Evolutionary conservation across 2,888 invertebrate genomes (phyloP).

Genomic region (Calephelis perditalis): DNA sequence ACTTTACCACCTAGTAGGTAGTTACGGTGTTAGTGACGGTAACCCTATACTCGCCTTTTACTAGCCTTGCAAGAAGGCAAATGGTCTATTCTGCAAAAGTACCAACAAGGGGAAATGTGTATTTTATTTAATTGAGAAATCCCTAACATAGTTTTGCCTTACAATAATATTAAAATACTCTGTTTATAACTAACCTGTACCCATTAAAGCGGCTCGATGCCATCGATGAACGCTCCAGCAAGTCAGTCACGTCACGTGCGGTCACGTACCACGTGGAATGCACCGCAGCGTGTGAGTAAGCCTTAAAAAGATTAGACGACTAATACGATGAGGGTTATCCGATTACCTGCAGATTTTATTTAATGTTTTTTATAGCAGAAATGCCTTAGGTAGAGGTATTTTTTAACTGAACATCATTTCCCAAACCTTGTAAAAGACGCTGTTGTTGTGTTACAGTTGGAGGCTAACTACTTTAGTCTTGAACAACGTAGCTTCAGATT

Average conservation of each 20-base stretch:
- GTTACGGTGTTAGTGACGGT: no score
- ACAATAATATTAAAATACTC: neutral
- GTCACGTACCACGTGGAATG: slow-evolving; percentile 9
- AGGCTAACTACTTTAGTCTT: no score
- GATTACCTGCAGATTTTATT: no score
- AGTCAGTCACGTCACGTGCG: slow-evolving; percentile 11
- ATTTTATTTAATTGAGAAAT: no score
- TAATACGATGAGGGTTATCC: neutral
- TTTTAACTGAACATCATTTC: neutral
- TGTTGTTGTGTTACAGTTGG: neutral
- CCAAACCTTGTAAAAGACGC: neutral
- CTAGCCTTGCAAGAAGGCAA: no score
- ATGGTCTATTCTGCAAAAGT: no score
- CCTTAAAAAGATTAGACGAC: slow-evolving; percentile 11
- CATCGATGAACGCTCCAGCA: neutral
- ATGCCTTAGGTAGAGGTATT: neutral
- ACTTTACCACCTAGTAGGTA: no score
- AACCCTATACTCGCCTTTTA: no score
- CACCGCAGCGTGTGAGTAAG: neutral
- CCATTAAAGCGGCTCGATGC: slow-evolving; percentile 1
- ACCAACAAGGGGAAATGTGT: no score
- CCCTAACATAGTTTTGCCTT: no score
- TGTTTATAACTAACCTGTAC: neutral
- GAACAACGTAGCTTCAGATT: no score
- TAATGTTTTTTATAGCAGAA: no score